Conservation (phyloP, 2,113 vertebrate genomes). For the Eonycteris spelaea region DNA sequence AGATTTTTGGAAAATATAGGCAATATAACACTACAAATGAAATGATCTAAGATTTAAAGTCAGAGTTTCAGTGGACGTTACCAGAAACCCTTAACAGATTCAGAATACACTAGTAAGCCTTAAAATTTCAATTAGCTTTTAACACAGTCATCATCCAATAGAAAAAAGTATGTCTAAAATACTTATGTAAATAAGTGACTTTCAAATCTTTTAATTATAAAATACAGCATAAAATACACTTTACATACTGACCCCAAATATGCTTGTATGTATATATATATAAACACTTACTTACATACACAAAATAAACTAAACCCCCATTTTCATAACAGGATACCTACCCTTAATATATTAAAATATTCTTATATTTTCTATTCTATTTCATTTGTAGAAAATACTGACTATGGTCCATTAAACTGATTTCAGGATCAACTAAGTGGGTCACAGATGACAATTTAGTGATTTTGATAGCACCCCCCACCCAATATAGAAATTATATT, state of each 20-base stretch:
- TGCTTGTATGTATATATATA: background rate
- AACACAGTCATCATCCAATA: background rate
- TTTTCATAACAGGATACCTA: background rate
- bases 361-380: background rate
- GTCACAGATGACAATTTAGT: background rate
- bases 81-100: background rate
- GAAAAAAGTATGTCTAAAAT: background rate
- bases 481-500: background rate
- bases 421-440: background rate
- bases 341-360: background rate
- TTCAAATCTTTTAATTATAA: background rate
- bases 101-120: background rate
- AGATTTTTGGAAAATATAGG: background rate
- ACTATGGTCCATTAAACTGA: background rate
- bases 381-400: background rate
- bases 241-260: background rate
- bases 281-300: background rate
- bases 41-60: slow-evolving; percentile 14
- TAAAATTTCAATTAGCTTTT: slow-evolving; percentile 12
- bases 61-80: background rate
- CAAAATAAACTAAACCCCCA: background rate
- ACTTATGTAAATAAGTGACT: background rate
- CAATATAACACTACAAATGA: background rate
- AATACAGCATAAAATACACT: background rate
- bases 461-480: background rate